Conservation (phyloP, 2,113 vertebrate genomes). For the Nasalis larvatus region DNA sequence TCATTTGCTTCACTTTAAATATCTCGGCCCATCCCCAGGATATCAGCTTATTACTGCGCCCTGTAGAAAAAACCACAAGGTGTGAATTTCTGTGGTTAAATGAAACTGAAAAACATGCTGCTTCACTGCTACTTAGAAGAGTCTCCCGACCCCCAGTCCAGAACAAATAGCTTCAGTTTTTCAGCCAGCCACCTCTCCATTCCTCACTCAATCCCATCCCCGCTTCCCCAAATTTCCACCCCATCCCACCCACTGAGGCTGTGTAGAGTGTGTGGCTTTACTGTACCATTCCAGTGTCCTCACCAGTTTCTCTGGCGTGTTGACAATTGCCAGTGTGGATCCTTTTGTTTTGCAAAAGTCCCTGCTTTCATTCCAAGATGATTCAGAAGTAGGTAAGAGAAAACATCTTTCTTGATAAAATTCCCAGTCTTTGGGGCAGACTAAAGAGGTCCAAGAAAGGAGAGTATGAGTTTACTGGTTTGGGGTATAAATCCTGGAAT, state of each 20-base stretch:
- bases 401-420: conserved; percentile 61
- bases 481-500: not conserved
- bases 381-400: conserved; percentile 44
- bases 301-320: conserved; percentile 55
- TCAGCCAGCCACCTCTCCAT: not conserved
- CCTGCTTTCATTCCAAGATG: conserved; percentile 26
- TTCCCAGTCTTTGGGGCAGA: conserved; percentile 52
- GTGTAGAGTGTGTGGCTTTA: not conserved
- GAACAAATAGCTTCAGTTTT: not conserved
- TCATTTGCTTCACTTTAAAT: not conserved
- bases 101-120: not conserved
- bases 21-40: not conserved
- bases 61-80: not conserved
- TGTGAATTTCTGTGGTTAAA: not conserved
- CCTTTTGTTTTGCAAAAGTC: not conserved
- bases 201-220: accelerated
- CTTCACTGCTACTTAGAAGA: not conserved
- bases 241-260: not conserved
- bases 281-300: not conserved
- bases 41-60: not conserved
- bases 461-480: not conserved
- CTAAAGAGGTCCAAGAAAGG: not conserved
- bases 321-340: conserved; percentile 57
- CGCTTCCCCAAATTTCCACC: not conserved
- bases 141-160: not conserved